Evolutionary conservation across 2,888 invertebrate species (phyloP), one percentile per base, ranked within the genome.

Genomic region (Pseudococcus jackbeardsleyi): DNA sequence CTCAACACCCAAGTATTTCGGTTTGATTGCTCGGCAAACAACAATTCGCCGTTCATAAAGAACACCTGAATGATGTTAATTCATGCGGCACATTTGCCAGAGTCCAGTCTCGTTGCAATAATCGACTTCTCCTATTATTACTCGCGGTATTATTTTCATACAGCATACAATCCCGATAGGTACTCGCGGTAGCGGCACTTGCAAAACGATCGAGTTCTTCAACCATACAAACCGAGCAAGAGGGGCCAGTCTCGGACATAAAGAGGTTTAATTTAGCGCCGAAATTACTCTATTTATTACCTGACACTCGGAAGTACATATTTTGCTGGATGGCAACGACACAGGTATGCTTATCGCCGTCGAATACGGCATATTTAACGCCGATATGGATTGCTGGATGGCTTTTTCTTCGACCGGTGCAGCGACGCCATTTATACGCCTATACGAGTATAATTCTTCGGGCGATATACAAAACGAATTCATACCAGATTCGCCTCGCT

Each of bases 381-480:
- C 9, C 42, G 79, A 79, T 79, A 79, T 15, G 42, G 79, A 79
- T 79, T 46, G 46, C 8, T 42, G 39, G 79, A 46, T 79, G 46
- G 39, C n/a, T 39, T 33, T 79, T 79, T 79, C 19, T 39, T 79
- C 8, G n/a, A 9, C 64, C 6, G 12, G 22, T 9, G 19, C 22
- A 22, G 64, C 64, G 59, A 15, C n/a, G 64, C 11, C 64, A 9
- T 64, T 64, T 64, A 72, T 17, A 72, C 72, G 72, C 33, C 33
- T 72, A 64, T 64, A 22, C 85, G 59, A 42, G 33, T 79, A 48
- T 19, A 46, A 19, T n/a, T 59, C 68, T 68, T 86, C 86, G 64
- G 59, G 64, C 68, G 68, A 86, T 39, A 68, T 68, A 68, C 86
- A 86, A 86, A 68, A 86, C 84, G 84, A 85, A 85, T 85, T 85